These are phyloP conservation scores for Laspeyria flexula DNA, from an alignment of 2,888 invertebrate species.

Conservation along the genomic window DNA sequence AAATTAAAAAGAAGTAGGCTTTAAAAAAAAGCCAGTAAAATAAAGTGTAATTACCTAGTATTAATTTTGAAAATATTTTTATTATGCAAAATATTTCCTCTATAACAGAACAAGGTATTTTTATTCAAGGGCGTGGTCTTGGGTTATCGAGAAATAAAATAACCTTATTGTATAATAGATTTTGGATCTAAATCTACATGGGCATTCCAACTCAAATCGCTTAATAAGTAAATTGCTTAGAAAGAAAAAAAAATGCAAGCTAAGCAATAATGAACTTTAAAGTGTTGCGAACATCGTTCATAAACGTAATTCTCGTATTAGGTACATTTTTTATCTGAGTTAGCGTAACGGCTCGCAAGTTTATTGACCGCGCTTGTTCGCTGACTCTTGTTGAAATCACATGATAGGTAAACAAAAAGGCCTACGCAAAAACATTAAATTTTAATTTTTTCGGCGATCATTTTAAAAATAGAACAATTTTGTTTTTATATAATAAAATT, in stretches of 20 bases:
- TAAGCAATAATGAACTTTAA: constrained; percentile 25
- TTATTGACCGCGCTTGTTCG: constrained; percentile 36
- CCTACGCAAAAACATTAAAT: constrained; percentile 1
- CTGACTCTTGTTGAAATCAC: constrained; percentile 28
- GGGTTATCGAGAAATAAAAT: neutral
- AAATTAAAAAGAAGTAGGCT: too few species aligned
- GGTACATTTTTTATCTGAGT: constrained; percentile 23
- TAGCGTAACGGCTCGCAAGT: constrained; percentile 32
- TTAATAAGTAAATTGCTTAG: constrained; percentile 10
- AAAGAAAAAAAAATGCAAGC: constrained; percentile 14
- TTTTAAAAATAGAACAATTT: neutral
- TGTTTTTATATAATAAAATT: neutral
- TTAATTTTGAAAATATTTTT: too few species aligned
- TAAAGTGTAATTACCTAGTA: too few species aligned
- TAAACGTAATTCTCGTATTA: too few species aligned
- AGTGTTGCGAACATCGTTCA: constrained; percentile 33
- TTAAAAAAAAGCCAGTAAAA: too few species aligned
- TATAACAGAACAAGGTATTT: too few species aligned
- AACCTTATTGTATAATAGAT: neutral
- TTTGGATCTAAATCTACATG: too few species aligned
- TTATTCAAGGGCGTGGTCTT: neutral
- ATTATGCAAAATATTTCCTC: too few species aligned
- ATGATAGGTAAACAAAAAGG: constrained; percentile 36
- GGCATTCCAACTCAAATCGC: constrained; percentile 5
- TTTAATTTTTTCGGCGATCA: neutral